Percentiles rank a stretch among this genome's conserved stretches.
Conservation (phyloP, 2,113 vertebrate species). For the Elanoides forficatus region DNA sequence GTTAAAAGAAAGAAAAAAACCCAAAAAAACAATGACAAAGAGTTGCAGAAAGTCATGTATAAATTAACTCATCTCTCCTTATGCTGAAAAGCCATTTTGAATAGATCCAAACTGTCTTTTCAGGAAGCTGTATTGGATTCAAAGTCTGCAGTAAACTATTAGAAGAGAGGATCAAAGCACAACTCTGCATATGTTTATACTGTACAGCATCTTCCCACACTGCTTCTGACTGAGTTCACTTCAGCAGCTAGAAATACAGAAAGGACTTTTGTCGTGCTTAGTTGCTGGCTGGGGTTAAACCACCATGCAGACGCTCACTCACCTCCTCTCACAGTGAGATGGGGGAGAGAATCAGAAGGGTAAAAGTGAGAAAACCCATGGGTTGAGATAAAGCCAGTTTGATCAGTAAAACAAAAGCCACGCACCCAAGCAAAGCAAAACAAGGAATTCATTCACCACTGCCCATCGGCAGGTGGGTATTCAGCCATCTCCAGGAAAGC, state of each 20-base stretch:
- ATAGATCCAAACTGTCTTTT: not conserved
- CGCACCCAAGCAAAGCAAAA: no score
- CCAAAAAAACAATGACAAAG: not conserved
- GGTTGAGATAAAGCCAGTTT: no score
- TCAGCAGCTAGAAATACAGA: not conserved
- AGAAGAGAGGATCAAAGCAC: constrained; percentile 3
- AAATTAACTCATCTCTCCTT: not conserved
- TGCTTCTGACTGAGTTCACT: not conserved
- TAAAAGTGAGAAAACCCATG: no score
- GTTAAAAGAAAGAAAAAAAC: not conserved
- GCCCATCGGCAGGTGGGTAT: no score
- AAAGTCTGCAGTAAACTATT: not conserved
- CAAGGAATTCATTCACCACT: no score
- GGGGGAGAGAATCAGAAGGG: no score
- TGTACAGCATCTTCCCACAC: not conserved
- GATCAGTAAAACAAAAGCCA: no score
- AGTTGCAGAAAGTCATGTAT: not conserved
- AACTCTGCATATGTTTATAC: not conserved
- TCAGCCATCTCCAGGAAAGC: no score
- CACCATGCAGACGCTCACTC: no score
- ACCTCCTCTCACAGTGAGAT: no score
- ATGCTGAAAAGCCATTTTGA: not conserved
- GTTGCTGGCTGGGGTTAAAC: no score
- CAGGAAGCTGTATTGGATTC: not conserved
- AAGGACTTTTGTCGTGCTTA: not conserved